Evolutionary conservation across 2,113 vertebrate genomes (phyloP).

Genomic region (Eupsittula cactorum): DNA sequence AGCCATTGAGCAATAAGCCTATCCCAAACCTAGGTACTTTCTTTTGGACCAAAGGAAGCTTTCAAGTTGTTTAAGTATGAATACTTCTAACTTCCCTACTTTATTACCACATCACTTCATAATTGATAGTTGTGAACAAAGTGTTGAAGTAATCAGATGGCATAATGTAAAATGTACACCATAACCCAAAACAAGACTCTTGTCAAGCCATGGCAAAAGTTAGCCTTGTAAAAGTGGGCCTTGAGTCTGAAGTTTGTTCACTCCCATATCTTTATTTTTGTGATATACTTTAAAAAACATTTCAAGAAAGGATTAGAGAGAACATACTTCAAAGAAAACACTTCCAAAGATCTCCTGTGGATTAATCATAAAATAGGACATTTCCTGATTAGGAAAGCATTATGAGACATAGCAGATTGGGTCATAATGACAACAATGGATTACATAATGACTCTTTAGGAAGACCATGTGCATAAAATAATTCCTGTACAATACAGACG

Average conservation of each 20-base stretch:
- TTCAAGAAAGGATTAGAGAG: background rate
- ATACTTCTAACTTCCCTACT: background rate
- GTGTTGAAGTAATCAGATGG: background rate
- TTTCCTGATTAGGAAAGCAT: slow-evolving; percentile 52
- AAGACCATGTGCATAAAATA: background rate
- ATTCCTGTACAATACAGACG: background rate
- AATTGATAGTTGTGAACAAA: background rate
- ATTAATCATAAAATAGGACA: slow-evolving; percentile 58
- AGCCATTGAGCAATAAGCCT: background rate
- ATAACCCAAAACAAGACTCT: background rate
- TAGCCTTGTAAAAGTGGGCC: background rate
- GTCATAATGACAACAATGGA: slow-evolving; percentile 40
- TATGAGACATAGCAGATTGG: slow-evolving; percentile 28
- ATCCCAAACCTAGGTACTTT: background rate
- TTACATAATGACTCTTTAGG: background rate
- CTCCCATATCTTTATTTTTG: background rate
- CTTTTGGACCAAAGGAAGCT: background rate
- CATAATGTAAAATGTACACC: background rate
- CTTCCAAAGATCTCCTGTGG: slow-evolving; percentile 1
- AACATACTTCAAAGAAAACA: background rate
- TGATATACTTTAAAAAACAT: background rate
- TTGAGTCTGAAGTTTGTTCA: background rate
- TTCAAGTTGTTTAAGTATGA: background rate
- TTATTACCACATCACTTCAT: background rate
- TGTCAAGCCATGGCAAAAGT: background rate